Evolutionary conservation across 1,140 invertebrate genomes (phyloP), one percentile per base, ranked within the genome.

Genomic region (Penaeus japonicus): DNA sequence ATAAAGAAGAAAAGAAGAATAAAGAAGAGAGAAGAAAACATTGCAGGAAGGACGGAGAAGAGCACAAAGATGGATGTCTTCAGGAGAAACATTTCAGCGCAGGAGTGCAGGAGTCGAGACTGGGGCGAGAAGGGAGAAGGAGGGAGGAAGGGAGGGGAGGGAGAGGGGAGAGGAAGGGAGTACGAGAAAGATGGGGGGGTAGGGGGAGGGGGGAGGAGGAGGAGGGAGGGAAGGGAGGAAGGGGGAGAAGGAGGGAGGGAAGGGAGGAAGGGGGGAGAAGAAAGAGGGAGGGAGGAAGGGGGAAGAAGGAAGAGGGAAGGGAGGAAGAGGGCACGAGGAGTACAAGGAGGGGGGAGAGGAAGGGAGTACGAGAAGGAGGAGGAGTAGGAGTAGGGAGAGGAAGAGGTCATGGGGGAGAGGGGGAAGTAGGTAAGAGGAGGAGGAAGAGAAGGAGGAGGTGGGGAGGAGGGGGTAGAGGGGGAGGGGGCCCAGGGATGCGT

Each of bases 231-330:
- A 30, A 62, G 55, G 2, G 35, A 18, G 1, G 15, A 27, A 81
- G n/a, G 24, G 53, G 54, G 47, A 81, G 79, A 54, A 53, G 27
- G 79, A 81, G 79, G 55, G 79, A 81, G 47, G 55, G 47, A 81
- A 47, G 55, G 79, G 55, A 47, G 55, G 79, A 55, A 24, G 30
- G 79, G 30, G 79, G 55, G 39, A 81, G 79, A 55, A 54, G n/a
- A 22, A 80, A 24, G 22, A 47, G 18, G 32, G 22, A 80, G 18
- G 15, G 54, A 47, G 2, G 54, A 17, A 1, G 12, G 39, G 2
- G 12, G 5, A 47, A 12, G 2, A 47, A 47, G 12, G 5, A 47
- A 47, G 39, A 47, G 39, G 12, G 5, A 47, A 12, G 12, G 39
- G 12, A 12, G 7, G 35, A 39, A 39, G 7, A 7, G 7, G 35